Base-by-base conservation (phyloP, 2,113 vertebrate species). In the Misgurnus mizolepis region DNA sequence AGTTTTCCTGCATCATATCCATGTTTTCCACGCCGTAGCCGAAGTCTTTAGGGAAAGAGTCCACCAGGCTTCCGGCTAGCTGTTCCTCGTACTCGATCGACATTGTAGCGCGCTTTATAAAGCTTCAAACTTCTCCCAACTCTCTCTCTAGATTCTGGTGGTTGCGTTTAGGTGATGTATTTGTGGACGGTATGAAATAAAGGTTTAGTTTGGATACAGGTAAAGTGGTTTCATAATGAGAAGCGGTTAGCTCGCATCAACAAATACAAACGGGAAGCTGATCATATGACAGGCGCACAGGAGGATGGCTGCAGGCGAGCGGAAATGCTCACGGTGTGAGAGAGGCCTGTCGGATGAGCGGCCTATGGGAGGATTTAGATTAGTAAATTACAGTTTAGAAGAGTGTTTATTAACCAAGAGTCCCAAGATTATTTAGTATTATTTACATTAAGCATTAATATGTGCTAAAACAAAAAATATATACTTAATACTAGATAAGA, bases 1-100 rank as follows among this genome's bases (percentile, higher is more conserved):
- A 95, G 86, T 92, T 90, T 78, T 96, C 95, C 83, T 94, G 94
- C 90, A 97, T 96, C 84, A 97, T 76, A 3, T 76, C 80, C 27
- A 75, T 75, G 58, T 75, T 75, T 12, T 78, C 96, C 74, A 94
- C 96, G 27, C 96, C 96, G 79, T 97, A 98, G 56, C 94, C 96
- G 86, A 97, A 97, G 84, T 97, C 96, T 90, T 98, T 97, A 1
- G 96, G 96, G 86, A 98, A 97, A 0, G 96, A 94, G 85, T 97
- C 96, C 14, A 95, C 93, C 4, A 94, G 95, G 88, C 95, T 95
- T 67, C 95, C 95, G 67, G 94, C 86, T 87, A 97, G 89, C 89
- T 94, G 91, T 88, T 96, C 95, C 85, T 96, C 96, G 90, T 96
- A 98, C 92, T 94, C 96, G 85, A 96, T 94, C 91, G 96, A 97